Percentiles rank a stretch among this genome's conserved stretches.
Conservation (phyloP, 2,888 invertebrate species). For the Pomacea canaliculata region DNA sequence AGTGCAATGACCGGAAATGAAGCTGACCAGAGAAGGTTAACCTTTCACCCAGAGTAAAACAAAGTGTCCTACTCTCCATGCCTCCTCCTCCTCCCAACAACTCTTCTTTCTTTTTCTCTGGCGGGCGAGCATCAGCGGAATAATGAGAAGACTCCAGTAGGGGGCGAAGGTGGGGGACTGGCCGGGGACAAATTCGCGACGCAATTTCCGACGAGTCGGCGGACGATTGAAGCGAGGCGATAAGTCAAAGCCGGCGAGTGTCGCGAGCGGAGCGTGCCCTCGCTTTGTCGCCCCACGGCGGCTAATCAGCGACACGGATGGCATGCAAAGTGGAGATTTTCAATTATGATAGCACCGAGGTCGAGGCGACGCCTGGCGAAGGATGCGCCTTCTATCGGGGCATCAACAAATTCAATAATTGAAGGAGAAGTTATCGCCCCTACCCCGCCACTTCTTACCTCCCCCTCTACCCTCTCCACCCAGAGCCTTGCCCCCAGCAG, state of each 20-base stretch:
- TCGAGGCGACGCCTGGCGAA: background rate
- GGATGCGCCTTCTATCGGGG: slow-evolving; percentile 8
- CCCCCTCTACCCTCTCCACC: background rate
- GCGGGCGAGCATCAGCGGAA: background rate
- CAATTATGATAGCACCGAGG: slow-evolving; percentile 32
- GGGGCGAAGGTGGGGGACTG: background rate
- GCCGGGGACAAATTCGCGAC: slow-evolving; percentile 22
- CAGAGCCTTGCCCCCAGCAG: background rate
- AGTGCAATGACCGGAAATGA: too few species aligned
- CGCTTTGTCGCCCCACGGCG: slow-evolving; percentile 16
- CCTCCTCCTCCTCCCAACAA: background rate
- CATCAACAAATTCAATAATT: slow-evolving; percentile 40
- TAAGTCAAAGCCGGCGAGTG: slow-evolving; percentile 18
- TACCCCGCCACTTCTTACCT: background rate
- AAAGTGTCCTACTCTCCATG: background rate
- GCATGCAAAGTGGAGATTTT: slow-evolving; percentile 35
- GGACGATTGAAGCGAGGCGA: slow-evolving; percentile 24
- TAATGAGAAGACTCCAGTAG: background rate
- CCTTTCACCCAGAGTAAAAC: too few species aligned
- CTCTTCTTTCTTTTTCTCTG: background rate
- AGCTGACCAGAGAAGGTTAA: too few species aligned
- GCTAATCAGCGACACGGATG: slow-evolving; percentile 33
- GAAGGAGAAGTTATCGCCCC: slow-evolving; percentile 22
- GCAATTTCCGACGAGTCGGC: slow-evolving; percentile 25
- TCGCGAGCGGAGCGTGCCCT: slow-evolving; percentile 5